These are phyloP conservation scores for Platerodrilus igneus DNA, from an alignment of 2,888 invertebrate genomes.

Conservation along the genomic window DNA sequence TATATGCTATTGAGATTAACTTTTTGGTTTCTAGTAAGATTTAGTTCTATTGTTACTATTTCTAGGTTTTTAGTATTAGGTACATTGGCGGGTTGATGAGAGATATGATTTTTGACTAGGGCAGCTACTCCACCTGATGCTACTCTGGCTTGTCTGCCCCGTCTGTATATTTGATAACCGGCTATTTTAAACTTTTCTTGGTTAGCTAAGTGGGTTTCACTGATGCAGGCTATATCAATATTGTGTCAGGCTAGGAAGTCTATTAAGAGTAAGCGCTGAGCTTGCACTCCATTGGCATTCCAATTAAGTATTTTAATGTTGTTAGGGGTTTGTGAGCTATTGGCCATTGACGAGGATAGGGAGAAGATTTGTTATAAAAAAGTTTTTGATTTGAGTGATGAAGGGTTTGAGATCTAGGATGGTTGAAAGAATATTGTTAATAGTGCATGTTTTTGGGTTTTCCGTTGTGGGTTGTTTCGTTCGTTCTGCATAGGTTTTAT, in stretches of 20 bases:
- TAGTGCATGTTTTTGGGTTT: constrained; percentile 1
- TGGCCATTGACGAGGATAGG: constrained; percentile 1
- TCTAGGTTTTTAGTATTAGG: too few relatives aligned
- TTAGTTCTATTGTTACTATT: too few relatives aligned
- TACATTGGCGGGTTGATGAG: too few relatives aligned
- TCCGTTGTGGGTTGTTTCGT: neutral
- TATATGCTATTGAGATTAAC: too few relatives aligned
- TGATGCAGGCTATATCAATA: constrained; percentile 1
- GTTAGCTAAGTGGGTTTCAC: neutral
- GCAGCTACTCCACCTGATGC: constrained; percentile 2
- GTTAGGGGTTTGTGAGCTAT: neutral
- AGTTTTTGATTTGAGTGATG: constrained; percentile 4
- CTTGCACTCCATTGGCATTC: neutral
- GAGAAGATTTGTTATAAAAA: constrained; percentile 4
- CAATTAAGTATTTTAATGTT: constrained; percentile 3
- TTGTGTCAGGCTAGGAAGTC: constrained; percentile 4
- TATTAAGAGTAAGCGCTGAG: neutral
- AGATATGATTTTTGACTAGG: constrained; percentile 4
- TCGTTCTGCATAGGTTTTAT: neutral
- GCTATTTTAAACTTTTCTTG: constrained; percentile 1
- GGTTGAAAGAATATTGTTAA: constrained; percentile 9
- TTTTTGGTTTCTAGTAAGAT: too few relatives aligned
- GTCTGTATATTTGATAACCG: neutral
- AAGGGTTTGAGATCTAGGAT: constrained; percentile 4
- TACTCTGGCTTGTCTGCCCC: neutral